phyloP scores from a whole-genome alignment of 2,797 vertebrate genomes.

The Chaenodraco wilsoni region DNA sequence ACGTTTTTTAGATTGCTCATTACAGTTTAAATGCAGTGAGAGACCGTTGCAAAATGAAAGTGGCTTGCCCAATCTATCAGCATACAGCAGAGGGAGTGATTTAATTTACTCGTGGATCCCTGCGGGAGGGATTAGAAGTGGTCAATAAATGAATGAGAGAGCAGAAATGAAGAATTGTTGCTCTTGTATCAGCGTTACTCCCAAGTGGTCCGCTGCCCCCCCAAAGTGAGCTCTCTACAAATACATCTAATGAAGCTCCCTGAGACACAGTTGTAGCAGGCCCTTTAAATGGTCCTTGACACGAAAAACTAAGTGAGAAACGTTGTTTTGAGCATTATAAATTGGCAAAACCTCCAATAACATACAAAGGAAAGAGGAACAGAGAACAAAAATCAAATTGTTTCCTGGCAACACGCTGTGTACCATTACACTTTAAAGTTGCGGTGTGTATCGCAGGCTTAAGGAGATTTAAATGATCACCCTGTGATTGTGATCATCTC shows the following conservation, averaged over 20 bases:
- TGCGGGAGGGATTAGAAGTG: slow-evolving; percentile 23
- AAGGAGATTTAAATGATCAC: slow-evolving; percentile 51
- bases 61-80: background rate
- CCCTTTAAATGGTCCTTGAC: slow-evolving; percentile 6
- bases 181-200: slow-evolving; percentile 26
- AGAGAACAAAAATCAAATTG: slow-evolving; percentile 31
- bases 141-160: slow-evolving; percentile 47
- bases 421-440: slow-evolving; percentile 40
- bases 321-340: background rate
- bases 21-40: slow-evolving; percentile 14
- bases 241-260: slow-evolving; percentile 23
- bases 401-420: slow-evolving; percentile 52
- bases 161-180: slow-evolving; percentile 38
- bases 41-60: slow-evolving; percentile 21
- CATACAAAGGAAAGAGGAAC: slow-evolving; percentile 22
- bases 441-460: slow-evolving; percentile 21
- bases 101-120: slow-evolving; percentile 33
- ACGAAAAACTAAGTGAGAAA: slow-evolving; percentile 8
- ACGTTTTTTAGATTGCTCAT: slow-evolving; percentile 11
- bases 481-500: slow-evolving; percentile 38
- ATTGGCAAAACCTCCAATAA: background rate
- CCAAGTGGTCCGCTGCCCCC: slow-evolving; percentile 16
- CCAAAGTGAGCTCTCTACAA: slow-evolving; percentile 8
- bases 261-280: slow-evolving; percentile 4
- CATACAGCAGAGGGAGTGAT: slow-evolving; percentile 28